Base-by-base conservation (phyloP, 2,888 invertebrate genomes). In the Lasioglossum figueresi region DNA sequence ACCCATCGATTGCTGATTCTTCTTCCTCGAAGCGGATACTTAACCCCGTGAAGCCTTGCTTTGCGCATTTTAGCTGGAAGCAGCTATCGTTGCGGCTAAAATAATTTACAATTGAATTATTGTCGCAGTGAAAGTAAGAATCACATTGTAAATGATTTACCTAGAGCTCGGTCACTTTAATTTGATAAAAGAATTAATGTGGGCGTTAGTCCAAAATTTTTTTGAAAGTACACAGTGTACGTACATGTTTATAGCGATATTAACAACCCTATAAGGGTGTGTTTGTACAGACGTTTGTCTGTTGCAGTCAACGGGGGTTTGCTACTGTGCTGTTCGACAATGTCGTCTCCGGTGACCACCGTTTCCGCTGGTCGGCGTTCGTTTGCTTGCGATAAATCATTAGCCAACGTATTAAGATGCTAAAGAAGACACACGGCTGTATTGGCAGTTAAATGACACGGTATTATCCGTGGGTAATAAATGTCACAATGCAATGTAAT, bases 401-500 rank as follows among this genome's bases (percentile, higher is more conserved):
- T 80, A 81, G 79, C 63, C 72, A 37, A 63, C 68, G 63, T 59
- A 78, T 48, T 70, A 73, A 82, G 48, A 59, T 37, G 75, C 78
- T 77, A 63, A 88, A 45, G 83, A 91, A 90, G 87, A 90, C 79
- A 73, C 85, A 81, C 77, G 81, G 73, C 76, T 84, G 83, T 90
- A 91, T 88, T 88, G 87, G 80, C 88, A 84, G 83, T 88, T 90
- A 91, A 90, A 90, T 90, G 87, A 91, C 87, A 91, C 83, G 90
- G 86, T 91, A 88, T 88, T 91, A 90, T 78, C 79, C 76, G 77
- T 76, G 75, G 85, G 87, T 80, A 90, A 91, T 90, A 90, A 90
- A 90, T 91, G 91, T 91, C 90, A 91, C 91, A 89, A 87, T 90
- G 73, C 72, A 40, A 68, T 81, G 85, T 90, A 90, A 90, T 90